Base-by-base conservation (phyloP, 2,113 vertebrate species). In the Chloropsis hardwickii region DNA sequence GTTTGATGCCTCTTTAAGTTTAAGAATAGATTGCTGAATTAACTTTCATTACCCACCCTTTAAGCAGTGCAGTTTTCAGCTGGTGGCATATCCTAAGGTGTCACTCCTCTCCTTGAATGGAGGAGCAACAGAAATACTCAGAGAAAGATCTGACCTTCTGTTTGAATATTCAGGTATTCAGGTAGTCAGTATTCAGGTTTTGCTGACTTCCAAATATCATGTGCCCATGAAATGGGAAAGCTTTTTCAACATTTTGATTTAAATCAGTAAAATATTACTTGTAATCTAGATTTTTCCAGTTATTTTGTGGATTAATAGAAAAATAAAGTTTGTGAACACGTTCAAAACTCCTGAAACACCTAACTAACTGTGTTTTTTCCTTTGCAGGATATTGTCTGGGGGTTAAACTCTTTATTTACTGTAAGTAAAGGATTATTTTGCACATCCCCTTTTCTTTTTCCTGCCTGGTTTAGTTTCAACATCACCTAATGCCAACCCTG, bases 351-450 rank as follows among this genome's bases (percentile, higher is more conserved):
- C 61, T 93, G 35, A 90, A 37, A n/a, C 71, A 7, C 16, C 14
- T 91, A 12, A 84, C 51, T 90, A 29, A 80, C 60, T 91, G 25
- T 90, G 73, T 80, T 74, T 95, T 96, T 96, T 40, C 71, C 86
- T 91, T 98, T 98, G 44, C 94, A 99, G 99, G 99, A 99, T 93
- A 99, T 99, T 61, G 99, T 99, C 65, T 99, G 99, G 99, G 99
- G 99, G 90, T 97, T 99, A 96, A 99, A 99, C 97, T 99, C 99
- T 24, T 98, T 99, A 97, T 99, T 99, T 98, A 99, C 99, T 85
- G 99, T 99, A 98, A 99, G 99, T 99, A 97, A 92, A 90, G 39
- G 2, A 72, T 39, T 82, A 31, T 79, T 50, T 88, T 86, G 6
- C 24, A 28, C 35, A 19, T 17, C 12, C 10, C 5, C 19, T 54